Conservation (phyloP, 2,888 invertebrate species). For the Halictus ligatus region DNA sequence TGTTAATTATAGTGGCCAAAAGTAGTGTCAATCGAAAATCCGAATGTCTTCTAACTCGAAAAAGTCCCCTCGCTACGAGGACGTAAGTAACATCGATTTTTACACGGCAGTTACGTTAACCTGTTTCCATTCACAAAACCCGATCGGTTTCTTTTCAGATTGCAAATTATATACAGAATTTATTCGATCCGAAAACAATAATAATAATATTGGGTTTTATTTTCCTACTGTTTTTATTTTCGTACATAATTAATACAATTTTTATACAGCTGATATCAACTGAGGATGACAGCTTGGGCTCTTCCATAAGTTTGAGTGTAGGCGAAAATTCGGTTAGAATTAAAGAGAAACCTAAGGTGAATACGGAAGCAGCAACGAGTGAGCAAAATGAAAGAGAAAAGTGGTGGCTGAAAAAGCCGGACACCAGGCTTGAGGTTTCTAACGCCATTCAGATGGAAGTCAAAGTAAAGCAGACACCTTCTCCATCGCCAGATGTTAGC, state of each 20-base stretch:
- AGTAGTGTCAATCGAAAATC: constrained; percentile 28
- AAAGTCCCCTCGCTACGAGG: constrained; percentile 65
- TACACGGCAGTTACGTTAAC: constrained; percentile 43
- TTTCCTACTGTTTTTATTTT: background rate
- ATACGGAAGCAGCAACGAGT: constrained; percentile 37
- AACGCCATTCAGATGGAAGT: constrained; percentile 55
- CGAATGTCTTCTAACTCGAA: constrained; percentile 67
- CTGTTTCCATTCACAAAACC: constrained; percentile 29
- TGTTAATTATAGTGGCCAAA: constrained; percentile 27
- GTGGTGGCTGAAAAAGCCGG: constrained; percentile 79
- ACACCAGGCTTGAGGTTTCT: constrained; percentile 68
- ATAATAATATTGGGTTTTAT: background rate
- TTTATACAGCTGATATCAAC: constrained; percentile 57
- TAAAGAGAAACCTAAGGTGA: constrained; percentile 73
- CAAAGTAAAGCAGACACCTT: constrained; percentile 61
- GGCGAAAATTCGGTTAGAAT: constrained; percentile 78
- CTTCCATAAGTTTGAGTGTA: constrained; percentile 78
- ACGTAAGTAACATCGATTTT: constrained; percentile 66
- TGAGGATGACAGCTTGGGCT: constrained; percentile 76
- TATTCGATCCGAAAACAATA: background rate
- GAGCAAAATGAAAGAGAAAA: constrained; percentile 58
- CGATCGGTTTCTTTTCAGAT: constrained; percentile 12
- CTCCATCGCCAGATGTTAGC: constrained; percentile 75
- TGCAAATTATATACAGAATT: background rate
- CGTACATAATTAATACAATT: constrained; percentile 15